Evolutionary conservation across 2,797 vertebrate genomes (phyloP), one percentile per base, ranked within the genome.

Genomic region (Gallinago stenura): DNA sequence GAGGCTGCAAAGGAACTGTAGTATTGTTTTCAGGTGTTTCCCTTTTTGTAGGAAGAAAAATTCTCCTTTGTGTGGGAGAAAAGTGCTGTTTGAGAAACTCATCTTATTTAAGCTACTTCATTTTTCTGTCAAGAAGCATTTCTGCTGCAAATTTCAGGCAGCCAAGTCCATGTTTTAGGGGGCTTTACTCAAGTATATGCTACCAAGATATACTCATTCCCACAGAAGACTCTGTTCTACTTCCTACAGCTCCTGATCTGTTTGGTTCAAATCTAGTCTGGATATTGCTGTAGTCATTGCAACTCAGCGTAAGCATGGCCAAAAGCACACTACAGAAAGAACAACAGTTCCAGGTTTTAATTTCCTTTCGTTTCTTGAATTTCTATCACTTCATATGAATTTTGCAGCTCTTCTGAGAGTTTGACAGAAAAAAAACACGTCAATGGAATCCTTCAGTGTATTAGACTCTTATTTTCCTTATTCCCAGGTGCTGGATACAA

Each of bases 401-500:
- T 51, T 83, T 83, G 13, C 31, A 61, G 35, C 72, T 85, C 56
- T 56, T 79, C 83, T 62, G 33, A 80, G 22, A 86, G 9, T 69
- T 71, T 76, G 50, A 54, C 54, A 54, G 50, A 28, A 86, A 71
- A 70, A 77, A 89, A 71, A 68, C 72, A 58, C 15, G 35, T 68
- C 30, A 57, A 62, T 45, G 50, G 64, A 78, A 71, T 85, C 16
- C 48, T 80, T 66, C 41, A 19, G 7, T 35, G 3, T 87, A 60
- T 87, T 79, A 72, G 26, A 46, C 75, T 85, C 62, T 62, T 83
- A 35, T 72, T 93, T 92, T 66, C 58, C 48, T 87, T 90, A 73
- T 48, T 79, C 80, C 66, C 72, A 98, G 98, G 98, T 98, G 98
- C 97, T 98, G 45, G 99, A 99, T 87, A 98, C 98, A 96, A 99